Evolutionary conservation across 2,888 invertebrate species (phyloP).

Genomic region (Odontothrips loti): DNA sequence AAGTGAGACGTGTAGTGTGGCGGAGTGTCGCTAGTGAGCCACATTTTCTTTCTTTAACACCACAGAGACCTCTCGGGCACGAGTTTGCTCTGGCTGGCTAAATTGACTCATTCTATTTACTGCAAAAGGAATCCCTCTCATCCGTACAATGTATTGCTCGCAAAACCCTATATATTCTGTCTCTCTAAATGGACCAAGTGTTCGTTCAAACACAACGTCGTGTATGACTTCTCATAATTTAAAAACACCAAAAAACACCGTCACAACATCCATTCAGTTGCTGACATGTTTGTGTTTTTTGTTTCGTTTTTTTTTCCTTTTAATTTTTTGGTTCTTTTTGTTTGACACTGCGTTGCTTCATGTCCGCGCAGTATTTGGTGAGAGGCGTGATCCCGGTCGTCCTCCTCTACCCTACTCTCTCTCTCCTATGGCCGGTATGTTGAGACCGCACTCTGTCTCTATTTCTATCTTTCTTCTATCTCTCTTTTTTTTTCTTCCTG

Average conservation of each 20-base stretch:
- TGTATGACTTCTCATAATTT: neutral
- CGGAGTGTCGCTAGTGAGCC: too few species aligned
- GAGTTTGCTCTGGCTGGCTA: too few species aligned
- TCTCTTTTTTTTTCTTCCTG: constrained; percentile 20
- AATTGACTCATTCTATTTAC: too few species aligned
- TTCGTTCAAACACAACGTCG: too few species aligned
- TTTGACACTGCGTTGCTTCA: constrained; percentile 24
- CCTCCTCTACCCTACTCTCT: constrained; percentile 21
- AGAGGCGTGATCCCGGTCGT: constrained; percentile 17
- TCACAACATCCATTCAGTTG: constrained; percentile 15
- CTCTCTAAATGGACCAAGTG: too few species aligned
- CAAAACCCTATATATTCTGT: too few species aligned
- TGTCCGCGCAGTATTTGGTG: constrained; percentile 25
- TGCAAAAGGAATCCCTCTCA: too few species aligned
- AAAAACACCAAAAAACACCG: neutral
- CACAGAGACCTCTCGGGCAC: too few species aligned
- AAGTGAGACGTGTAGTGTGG: too few species aligned
- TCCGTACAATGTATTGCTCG: too few species aligned
- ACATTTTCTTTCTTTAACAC: too few species aligned
- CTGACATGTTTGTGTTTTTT: constrained; percentile 7
- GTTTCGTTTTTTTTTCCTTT: neutral
- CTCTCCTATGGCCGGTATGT: constrained; percentile 24
- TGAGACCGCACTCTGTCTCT: constrained; percentile 24
- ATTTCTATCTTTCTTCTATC: constrained; percentile 8
- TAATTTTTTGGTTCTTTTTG: constrained; percentile 10